Evolutionary conservation across 2,113 vertebrate species (phyloP).

Genomic region (Eolophus roseicapilla): DNA sequence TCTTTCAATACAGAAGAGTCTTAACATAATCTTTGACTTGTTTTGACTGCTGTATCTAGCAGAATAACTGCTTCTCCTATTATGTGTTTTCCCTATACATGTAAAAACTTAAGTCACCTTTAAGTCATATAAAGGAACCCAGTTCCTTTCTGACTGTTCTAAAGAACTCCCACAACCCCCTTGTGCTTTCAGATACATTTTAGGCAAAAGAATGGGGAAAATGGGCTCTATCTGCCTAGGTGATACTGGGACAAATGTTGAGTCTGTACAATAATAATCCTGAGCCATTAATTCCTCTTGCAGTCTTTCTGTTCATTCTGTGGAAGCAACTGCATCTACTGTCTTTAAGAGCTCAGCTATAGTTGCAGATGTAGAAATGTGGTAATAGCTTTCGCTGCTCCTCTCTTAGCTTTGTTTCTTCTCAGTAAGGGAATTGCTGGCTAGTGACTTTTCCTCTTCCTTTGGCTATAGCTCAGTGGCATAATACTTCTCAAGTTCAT

Average conservation of each 20-base stretch:
- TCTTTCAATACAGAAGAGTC: background rate
- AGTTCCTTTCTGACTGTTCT: background rate
- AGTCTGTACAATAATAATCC: background rate
- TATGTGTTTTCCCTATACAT: background rate
- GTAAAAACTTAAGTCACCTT: background rate
- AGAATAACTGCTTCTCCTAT: background rate
- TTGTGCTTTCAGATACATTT: background rate
- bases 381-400: background rate
- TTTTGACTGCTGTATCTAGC: background rate
- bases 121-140: background rate
- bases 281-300: background rate
- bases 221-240: background rate
- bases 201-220: background rate
- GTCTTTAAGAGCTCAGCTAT: background rate
- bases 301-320: background rate
- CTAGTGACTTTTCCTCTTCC: background rate
- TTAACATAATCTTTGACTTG: background rate
- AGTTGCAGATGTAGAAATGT: background rate
- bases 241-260: background rate
- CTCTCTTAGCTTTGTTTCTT: background rate
- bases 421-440: background rate
- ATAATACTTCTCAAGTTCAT: background rate
- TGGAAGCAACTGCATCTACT: background rate
- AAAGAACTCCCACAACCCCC: background rate
- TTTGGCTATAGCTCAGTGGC: background rate